Evolutionary conservation across 1,140 invertebrate genomes (phyloP), one percentile per base, ranked within the genome.

Genomic region (Bombus superbus): DNA sequence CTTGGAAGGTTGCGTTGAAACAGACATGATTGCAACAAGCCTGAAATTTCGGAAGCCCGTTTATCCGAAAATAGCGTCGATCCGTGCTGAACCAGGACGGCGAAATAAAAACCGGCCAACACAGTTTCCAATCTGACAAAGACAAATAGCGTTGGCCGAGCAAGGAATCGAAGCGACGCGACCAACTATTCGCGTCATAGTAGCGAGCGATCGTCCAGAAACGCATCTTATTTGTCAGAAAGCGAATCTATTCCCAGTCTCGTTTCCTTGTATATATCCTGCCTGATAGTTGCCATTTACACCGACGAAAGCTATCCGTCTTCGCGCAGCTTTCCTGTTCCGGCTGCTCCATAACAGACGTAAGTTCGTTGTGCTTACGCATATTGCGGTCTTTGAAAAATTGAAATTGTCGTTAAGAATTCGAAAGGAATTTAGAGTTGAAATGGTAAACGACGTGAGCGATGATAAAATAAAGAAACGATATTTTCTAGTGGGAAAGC

Each of bases 161-260:
- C 59, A 22, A 11, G 32, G 42, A 77, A 66, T 74, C 53, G 66
- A n/a, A 22, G 42, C 9, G 47, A 53, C 53, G 62, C 59, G 66
- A n/a, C 78, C 22, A 35, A 69, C 42, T 42, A 64, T 47, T 44
- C 35, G 59, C 42, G 47, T 64, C 79, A 66, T 83, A 89, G 86
- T 68, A 47, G 25, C 81, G 88, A 88, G 32, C 59, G 84, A 88
- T 86, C 76, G 76, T 64, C 68, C 25, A 53, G 66, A 66, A 64
- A 83, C 75, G 75, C 57, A 32, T 73, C 42, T 88, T 88, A 88
- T 86, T 89, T 69, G 44, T 42, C 66, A 87, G 68, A 42, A 87
- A 72, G 28, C 40, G 64, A 72, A 86, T 77, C 38, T 72, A 64
- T 83, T 83, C 57, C 38, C 42, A 66, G 77, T 38, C 79, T 59